Percentiles rank a stretch among this genome's conserved stretches.
These are phyloP conservation scores for Chloroceryle aenea DNA, from an alignment of 2,113 vertebrate genomes.

Conservation along the genomic window DNA sequence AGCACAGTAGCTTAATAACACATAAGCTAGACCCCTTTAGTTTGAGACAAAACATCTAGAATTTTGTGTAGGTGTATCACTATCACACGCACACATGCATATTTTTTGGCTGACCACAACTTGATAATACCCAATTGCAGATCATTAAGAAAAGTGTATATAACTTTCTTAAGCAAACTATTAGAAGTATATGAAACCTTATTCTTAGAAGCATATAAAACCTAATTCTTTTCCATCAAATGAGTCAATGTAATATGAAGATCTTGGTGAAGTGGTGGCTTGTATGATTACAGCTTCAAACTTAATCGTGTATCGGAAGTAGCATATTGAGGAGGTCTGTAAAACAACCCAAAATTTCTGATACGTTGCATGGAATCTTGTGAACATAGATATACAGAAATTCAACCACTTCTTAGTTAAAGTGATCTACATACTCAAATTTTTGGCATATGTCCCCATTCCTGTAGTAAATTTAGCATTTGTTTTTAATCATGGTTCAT, in stretches of 20 bases:
- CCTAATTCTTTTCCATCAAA: background rate
- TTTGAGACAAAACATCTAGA: background rate
- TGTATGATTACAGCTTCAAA: background rate
- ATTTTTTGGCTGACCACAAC: background rate
- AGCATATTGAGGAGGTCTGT: background rate
- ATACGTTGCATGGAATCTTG: background rate
- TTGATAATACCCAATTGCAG: background rate
- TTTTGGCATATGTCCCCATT: background rate
- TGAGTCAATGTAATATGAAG: background rate
- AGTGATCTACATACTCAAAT: background rate
- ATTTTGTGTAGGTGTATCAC: background rate
- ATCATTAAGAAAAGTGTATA: background rate
- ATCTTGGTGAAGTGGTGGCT: background rate
- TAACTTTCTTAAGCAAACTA: background rate
- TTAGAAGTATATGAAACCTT: background rate
- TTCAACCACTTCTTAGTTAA: background rate
- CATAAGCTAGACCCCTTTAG: background rate
- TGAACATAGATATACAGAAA: background rate
- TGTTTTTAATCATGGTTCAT: background rate
- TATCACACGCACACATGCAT: background rate
- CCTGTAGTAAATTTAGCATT: background rate
- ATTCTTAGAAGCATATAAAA: no score
- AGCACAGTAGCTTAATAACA: background rate
- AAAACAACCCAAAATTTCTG: background rate
- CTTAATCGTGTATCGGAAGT: background rate